These are phyloP conservation scores for Chelonus insularis DNA, from an alignment of 1,140 invertebrate genomes.

Conservation along the genomic window DNA sequence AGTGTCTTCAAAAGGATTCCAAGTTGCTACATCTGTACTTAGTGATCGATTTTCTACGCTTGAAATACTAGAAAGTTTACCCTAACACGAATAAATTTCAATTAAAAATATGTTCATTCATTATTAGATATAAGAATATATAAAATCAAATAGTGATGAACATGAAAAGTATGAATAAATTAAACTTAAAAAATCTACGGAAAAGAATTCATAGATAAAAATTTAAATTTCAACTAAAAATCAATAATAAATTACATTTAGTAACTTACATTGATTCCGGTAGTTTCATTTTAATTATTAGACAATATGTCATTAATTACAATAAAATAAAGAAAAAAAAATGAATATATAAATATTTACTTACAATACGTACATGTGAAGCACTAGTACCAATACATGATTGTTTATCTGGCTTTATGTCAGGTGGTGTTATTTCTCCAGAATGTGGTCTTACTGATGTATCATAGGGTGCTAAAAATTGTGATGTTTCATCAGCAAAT, in stretches of 20 bases:
- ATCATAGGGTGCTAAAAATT: constrained; percentile 77
- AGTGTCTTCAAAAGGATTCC: constrained; percentile 82
- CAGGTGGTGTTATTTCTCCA: constrained; percentile 50
- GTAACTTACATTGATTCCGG: neutral
- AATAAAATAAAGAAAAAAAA: constrained; percentile 35
- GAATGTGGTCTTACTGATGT: constrained; percentile 64
- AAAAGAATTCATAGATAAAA: constrained; percentile 16
- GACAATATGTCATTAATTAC: too few species aligned
- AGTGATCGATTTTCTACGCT: constrained; percentile 62
- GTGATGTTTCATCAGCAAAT: constrained; percentile 74
- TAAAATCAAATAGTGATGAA: neutral
- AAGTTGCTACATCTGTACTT: constrained; percentile 69
- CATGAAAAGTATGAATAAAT: constrained; percentile 17
- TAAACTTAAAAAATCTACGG: constrained; percentile 23
- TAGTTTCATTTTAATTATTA: too few species aligned
- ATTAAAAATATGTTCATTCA: too few species aligned
- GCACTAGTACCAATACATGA: constrained; percentile 50
- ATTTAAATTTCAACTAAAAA: neutral
- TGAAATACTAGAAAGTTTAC: constrained; percentile 55
- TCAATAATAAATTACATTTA: neutral
- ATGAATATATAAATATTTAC: constrained; percentile 58
- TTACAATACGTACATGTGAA: constrained; percentile 61
- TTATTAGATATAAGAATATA: too few species aligned
- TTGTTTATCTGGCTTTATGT: constrained; percentile 51
- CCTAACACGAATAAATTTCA: constrained; percentile 39